Conservation (phyloP, 2,888 invertebrate species). For the Seira musarum region DNA sequence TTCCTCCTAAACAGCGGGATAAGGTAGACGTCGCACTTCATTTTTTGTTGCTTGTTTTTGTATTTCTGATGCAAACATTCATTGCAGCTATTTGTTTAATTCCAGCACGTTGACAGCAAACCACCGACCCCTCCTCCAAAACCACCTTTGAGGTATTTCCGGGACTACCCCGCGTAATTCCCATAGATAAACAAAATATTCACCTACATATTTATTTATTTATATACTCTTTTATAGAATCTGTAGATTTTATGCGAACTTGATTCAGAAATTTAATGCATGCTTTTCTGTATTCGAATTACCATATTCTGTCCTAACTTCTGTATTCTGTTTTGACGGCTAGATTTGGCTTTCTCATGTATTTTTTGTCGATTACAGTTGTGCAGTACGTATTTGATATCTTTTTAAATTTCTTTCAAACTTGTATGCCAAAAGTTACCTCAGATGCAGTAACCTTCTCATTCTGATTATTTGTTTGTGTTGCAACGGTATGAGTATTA, state of each 20-base stretch:
- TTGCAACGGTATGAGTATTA: slow-evolving; percentile 29
- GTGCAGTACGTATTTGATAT: no score
- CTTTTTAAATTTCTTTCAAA: neutral
- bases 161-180: slow-evolving; percentile 16
- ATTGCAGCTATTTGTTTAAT: slow-evolving; percentile 2
- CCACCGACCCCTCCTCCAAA: slow-evolving; percentile 65
- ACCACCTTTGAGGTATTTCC: slow-evolving; percentile 34
- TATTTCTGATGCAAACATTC: slow-evolving; percentile 16
- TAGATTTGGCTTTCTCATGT: neutral
- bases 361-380: no score
- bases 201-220: no score
- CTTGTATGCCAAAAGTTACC: neutral
- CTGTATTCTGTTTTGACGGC: no score
- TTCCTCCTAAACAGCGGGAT: slow-evolving; percentile 61
- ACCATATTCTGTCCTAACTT: no score
- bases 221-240: no score
- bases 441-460: neutral
- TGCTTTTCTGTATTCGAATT: no score
- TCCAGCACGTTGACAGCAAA: slow-evolving; percentile 49
- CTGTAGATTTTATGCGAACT: no score
- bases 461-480: neutral
- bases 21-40: no score
- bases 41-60: slow-evolving; percentile 5
- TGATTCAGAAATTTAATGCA: no score
- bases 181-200: neutral